These are phyloP conservation scores for Pemphredon lugubris DNA, from an alignment of 2,888 invertebrate species.

Conservation along the genomic window DNA sequence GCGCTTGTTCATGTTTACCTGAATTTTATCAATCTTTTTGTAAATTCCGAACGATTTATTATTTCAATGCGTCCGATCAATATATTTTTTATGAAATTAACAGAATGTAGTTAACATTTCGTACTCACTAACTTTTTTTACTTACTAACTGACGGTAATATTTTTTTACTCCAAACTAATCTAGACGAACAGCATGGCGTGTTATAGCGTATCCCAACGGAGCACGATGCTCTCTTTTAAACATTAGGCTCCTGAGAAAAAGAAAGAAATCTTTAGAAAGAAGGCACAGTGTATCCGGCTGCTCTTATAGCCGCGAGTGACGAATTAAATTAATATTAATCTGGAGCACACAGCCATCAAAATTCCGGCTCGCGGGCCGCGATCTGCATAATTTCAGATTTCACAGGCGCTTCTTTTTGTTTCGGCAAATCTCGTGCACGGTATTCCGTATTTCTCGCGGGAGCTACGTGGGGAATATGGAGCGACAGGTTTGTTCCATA, in stretches of 20 bases:
- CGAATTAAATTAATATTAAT: conserved; percentile 79
- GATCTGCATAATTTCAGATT: conserved; percentile 77
- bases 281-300: conserved; percentile 56
- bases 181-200: too few relatives aligned
- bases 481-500: too few relatives aligned
- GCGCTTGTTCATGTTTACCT: too few relatives aligned
- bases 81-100: not conserved
- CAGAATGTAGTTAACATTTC: too few relatives aligned
- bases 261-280: conserved; percentile 56
- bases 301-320: conserved; percentile 74
- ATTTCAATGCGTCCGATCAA: not conserved
- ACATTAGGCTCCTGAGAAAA: conserved; percentile 73
- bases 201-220: too few relatives aligned
- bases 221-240: conserved; percentile 64
- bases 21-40: too few relatives aligned
- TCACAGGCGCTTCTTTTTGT: conserved; percentile 61
- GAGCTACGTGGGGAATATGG: too few relatives aligned
- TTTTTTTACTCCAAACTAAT: too few relatives aligned
- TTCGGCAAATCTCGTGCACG: conserved; percentile 27
- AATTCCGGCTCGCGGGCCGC: conserved; percentile 66
- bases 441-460: not conserved
- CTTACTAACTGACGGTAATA: too few relatives aligned
- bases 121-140: too few relatives aligned
- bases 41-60: too few relatives aligned
- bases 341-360: conserved; percentile 73